A percentile compares a stretch with the other conserved stretches of the same genome.
phyloP scores from a whole-genome alignment of 2,113 vertebrate species.

The Phyllostomus discolor region DNA sequence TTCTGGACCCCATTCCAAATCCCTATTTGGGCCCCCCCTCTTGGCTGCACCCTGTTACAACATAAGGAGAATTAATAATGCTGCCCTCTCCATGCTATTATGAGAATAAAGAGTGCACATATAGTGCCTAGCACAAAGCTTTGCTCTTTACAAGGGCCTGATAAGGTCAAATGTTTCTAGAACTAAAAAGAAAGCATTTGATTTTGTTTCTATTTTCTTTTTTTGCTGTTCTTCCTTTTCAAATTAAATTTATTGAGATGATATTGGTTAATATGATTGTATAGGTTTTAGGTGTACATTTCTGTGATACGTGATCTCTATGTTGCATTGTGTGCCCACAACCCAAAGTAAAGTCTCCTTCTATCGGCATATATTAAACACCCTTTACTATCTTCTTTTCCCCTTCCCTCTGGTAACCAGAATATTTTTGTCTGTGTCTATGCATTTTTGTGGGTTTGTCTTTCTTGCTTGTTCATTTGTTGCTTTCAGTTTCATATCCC shows the following conservation, averaged over 20 bases:
- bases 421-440: background rate
- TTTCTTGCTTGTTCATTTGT: too few relatives aligned
- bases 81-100: background rate
- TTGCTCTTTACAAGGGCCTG: background rate
- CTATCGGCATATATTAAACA: background rate
- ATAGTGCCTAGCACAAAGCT: background rate
- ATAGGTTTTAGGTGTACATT: background rate
- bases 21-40: too few relatives aligned
- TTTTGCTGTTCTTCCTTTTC: background rate
- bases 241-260: background rate
- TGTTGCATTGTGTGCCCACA: background rate
- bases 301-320: background rate
- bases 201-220: background rate
- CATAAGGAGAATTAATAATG: background rate
- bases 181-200: background rate
- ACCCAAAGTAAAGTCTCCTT: background rate
- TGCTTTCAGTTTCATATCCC: background rate
- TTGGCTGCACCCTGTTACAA: too few relatives aligned
- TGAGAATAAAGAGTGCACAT: background rate
- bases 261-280: background rate
- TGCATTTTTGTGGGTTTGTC: background rate
- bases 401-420: background rate
- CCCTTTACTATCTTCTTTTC: background rate
- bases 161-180: background rate
- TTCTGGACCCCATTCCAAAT: too few relatives aligned